A percentile compares a stretch with the other conserved stretches of the same genome.
These are phyloP conservation scores for Silurus glanis DNA, from an alignment of 2,113 vertebrate genomes.

Conservation along the genomic window DNA sequence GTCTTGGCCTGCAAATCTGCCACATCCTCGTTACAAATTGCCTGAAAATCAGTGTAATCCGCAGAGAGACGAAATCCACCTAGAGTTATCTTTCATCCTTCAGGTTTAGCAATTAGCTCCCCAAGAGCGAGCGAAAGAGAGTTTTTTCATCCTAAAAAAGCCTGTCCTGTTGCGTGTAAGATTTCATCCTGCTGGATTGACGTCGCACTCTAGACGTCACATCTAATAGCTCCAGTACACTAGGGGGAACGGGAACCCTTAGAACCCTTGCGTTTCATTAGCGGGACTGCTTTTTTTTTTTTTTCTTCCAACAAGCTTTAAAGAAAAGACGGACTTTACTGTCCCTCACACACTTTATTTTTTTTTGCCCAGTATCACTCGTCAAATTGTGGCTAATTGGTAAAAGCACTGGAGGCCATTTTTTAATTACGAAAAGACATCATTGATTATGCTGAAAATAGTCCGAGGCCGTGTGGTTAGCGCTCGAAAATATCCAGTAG, in stretches of 20 bases:
- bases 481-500: background rate
- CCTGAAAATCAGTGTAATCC: background rate
- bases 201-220: background rate
- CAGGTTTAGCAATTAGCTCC: background rate
- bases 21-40: background rate
- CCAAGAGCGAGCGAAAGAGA: slow-evolving; percentile 1
- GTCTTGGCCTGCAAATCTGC: background rate
- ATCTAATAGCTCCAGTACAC: background rate
- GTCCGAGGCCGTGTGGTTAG: background rate
- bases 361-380: background rate
- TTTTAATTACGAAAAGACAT: slow-evolving; percentile 22
- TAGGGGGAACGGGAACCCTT: background rate
- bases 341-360: background rate
- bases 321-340: background rate
- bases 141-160: background rate
- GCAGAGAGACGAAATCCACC: background rate
- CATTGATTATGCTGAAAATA: slow-evolving; percentile 22
- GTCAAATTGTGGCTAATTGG: slow-evolving; percentile 24
- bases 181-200: background rate
- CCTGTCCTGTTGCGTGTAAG: background rate
- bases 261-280: slow-evolving; percentile 18
- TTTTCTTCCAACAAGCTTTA: background rate
- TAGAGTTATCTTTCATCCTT: background rate
- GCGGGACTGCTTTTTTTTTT: background rate
- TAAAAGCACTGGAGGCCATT: background rate